Evolutionary conservation across 2,888 invertebrate species (phyloP), one percentile per base, ranked within the genome.

Genomic region (Pteria penguin): DNA sequence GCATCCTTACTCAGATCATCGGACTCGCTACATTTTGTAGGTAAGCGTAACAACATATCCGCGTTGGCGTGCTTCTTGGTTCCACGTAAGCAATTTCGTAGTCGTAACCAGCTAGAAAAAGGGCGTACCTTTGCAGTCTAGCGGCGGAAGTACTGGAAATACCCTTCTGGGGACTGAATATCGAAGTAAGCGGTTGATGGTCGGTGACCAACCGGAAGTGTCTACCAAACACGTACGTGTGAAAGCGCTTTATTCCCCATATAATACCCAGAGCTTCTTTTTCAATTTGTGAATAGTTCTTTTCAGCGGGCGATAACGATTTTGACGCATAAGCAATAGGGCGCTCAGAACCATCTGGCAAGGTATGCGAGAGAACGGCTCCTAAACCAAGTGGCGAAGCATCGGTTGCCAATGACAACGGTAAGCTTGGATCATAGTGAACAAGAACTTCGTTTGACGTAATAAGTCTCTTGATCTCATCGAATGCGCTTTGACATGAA

Each of bases 111-210:
- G 90, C 81, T 26, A 92, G 74, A 14, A 82, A 76, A 0, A 84
- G 36, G 1, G 83, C 83, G 86, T 88, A 89, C 31, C 84, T 67
- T 63, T 87, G 85, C 26, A 90, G 78, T 29, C 88, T 76, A 29
- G 77, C 83, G 22, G 87, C 88, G 4, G 87, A 79, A 45, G 83
- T 75, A 2, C 79, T 70, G 8, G 86, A 85, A n/a, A 90, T 77
- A 5, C 77, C 78, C 45, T 72, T 79, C 86, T 87, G 84, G 24
- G 87, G 82, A 61, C 84, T 82, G 66, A 93, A 91, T 33, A 93
- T 90, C 8, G 85, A 67, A 4, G 85, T 88, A 0, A 93, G 77
- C 0, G 91, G 91, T 75, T 90, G 91, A 76, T 92, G 91, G 78
- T 92, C 92, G 0, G 91, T 92, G 5, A 87, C 69, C 26, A 93